phyloP scores from a whole-genome alignment of 2,888 invertebrate genomes.

The Hecatera dysodea region DNA sequence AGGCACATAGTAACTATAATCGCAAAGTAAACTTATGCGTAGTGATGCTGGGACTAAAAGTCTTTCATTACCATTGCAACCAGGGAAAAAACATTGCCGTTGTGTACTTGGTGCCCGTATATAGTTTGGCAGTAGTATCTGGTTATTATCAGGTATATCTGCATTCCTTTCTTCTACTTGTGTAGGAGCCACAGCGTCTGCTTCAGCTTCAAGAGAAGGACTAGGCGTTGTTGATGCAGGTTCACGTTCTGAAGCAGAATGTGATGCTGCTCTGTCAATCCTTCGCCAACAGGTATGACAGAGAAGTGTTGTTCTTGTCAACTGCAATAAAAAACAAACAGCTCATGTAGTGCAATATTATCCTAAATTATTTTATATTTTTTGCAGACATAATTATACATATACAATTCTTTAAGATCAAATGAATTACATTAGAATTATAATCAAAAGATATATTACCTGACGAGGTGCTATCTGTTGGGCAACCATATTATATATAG shows the following conservation, averaged over 20 bases:
- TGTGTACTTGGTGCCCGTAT: too few species aligned
- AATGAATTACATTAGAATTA: background rate
- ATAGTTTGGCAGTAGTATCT: too few species aligned
- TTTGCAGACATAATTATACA: background rate
- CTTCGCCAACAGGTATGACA: slow-evolving; percentile 19
- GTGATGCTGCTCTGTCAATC: slow-evolving; percentile 9
- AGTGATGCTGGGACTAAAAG: too few species aligned
- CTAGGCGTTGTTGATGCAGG: background rate
- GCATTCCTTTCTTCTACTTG: background rate
- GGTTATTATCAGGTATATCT: background rate
- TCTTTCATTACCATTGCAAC: too few species aligned
- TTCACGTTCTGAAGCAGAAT: slow-evolving; percentile 2
- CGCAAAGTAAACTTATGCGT: too few species aligned
- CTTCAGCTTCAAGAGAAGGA: background rate
- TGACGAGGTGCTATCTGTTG: slow-evolving; percentile 10
- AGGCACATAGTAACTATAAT: too few species aligned
- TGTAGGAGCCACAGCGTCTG: background rate
- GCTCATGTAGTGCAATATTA: background rate
- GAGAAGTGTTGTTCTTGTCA: slow-evolving; percentile 4
- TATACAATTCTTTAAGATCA: slow-evolving; percentile 7
- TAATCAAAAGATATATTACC: background rate
- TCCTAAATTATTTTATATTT: background rate
- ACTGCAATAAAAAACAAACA: background rate
- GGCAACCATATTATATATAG: slow-evolving; percentile 8
- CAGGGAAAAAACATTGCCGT: too few species aligned